Evolutionary conservation across 2,888 invertebrate genomes (phyloP).

Genomic region (Incurvaria masculella): DNA sequence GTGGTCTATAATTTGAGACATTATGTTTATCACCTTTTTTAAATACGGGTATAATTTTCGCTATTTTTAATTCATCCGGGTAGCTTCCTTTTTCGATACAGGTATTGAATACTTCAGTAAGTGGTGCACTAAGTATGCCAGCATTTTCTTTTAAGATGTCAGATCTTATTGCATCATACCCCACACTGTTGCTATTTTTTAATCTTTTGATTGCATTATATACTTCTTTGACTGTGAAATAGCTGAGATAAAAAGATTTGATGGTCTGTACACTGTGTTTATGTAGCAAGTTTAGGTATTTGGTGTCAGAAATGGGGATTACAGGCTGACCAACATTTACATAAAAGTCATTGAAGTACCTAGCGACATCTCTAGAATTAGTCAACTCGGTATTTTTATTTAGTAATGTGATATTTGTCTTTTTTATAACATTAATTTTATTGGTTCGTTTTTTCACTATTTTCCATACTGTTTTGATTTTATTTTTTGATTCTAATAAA

Average conservation of each 20-base stretch:
- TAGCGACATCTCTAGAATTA: neutral
- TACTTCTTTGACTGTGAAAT: neutral
- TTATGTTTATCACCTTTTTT: conserved; percentile 3
- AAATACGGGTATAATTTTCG: neutral
- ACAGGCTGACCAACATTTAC: neutral
- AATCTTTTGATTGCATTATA: neutral
- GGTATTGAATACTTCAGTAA: neutral
- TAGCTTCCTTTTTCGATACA: neutral
- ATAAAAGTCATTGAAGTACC: neutral
- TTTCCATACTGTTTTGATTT: neutral
- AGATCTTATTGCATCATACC: neutral
- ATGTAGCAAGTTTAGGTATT: too few relatives aligned
- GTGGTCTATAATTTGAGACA: conserved; percentile 4
- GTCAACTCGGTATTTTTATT: neutral
- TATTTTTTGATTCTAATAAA: neutral
- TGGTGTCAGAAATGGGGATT: too few relatives aligned
- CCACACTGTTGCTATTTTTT: neutral
- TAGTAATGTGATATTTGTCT: neutral
- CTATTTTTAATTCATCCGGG: neutral
- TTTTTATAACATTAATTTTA: neutral
- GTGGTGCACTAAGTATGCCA: neutral
- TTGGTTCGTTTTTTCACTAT: neutral
- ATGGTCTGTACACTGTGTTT: too few relatives aligned
- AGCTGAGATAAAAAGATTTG: neutral
- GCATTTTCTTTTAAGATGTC: neutral